Base-by-base conservation (phyloP, 2,888 invertebrate species). In the Drosophila buzzatii region DNA sequence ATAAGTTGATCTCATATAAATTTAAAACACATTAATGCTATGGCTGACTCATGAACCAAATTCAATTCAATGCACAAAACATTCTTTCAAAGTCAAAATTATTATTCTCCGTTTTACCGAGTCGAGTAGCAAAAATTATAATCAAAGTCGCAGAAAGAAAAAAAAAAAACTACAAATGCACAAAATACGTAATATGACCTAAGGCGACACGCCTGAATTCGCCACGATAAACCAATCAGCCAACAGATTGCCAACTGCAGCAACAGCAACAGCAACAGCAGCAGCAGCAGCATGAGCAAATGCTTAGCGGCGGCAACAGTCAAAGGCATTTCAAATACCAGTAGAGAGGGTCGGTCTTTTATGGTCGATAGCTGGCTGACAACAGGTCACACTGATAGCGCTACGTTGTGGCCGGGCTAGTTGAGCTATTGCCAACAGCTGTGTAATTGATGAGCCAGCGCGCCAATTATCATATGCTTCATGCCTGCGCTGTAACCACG, bases 141-240 rank as follows among this genome's bases (percentile, higher is more conserved):
- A 55, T 27, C 23, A 52, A 52, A 52, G 7, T 61, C 68, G 61
- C 27, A 57, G 44, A 66, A 60, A 73, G 56, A 79, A 44, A 60
- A 37, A 39, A 14, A 12, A 37, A 37, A 16, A 37, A 37, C 6
- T 14, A 31, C 62, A 47, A 69, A 44, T 77, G 70, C 74, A 73
- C 58, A 70, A 55, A 75, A 59, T 41, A 73, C 67, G 81, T 78
- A 81, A 86, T 80, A 81, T 75, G 76, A 85, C 90, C 89, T 81
- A 68, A 70, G 84, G 91, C 82, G 79, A 87, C 85, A 85, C 89
- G 89, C 89, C 89, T 85, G 70, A 80, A 81, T 87, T 85, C 79
- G 86, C 79, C 91, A 91, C 90, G 91, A 91, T 84, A 85, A 90
- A 80, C 80, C 84, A 91, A 91, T 91, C 91, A 89, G 67, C 61